Percentiles rank a stretch among this genome's conserved stretches.
These are phyloP conservation scores for Atherinomorus stipes DNA, from an alignment of 2,113 vertebrate genomes.

Conservation along the genomic window DNA sequence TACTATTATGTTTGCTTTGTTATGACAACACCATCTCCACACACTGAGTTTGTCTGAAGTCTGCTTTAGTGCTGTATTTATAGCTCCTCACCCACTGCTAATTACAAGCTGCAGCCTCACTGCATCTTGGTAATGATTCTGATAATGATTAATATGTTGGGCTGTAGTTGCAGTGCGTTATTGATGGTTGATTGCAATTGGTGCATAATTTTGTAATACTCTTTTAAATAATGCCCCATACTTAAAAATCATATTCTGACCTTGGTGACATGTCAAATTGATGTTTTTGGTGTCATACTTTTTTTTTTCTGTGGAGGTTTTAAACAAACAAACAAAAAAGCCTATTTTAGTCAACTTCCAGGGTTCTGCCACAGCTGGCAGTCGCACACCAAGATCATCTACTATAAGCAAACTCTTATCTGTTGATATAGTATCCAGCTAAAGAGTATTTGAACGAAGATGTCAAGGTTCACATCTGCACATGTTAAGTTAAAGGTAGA, in stretches of 20 bases:
- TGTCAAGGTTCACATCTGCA: too few species aligned
- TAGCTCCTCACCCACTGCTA: conserved; percentile 25
- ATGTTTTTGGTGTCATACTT: too few species aligned
- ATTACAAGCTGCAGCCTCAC: conserved; percentile 41
- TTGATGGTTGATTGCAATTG: background rate
- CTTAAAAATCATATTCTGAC: background rate
- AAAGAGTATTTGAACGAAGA: too few species aligned
- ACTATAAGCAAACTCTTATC: too few species aligned
- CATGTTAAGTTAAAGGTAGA: too few species aligned
- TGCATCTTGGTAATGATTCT: conserved; percentile 13
- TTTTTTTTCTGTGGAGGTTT: too few species aligned
- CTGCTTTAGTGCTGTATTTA: conserved; percentile 41
- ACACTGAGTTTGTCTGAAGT: conserved; percentile 53
- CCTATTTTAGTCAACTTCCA: too few species aligned
- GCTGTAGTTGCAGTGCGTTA: background rate
- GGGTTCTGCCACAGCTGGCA: too few species aligned
- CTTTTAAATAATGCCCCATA: background rate
- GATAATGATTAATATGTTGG: conserved; percentile 12
- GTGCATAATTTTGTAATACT: background rate
- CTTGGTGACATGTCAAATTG: too few species aligned
- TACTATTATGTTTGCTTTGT: conserved; percentile 65
- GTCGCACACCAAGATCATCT: too few species aligned
- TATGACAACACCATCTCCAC: conserved; percentile 62
- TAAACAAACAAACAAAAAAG: too few species aligned
- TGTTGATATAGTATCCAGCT: too few species aligned